A percentile compares a stretch with the other conserved stretches of the same genome.
These are phyloP conservation scores for Microplitis manilae DNA, from an alignment of 2,888 invertebrate species.

Conservation along the genomic window DNA sequence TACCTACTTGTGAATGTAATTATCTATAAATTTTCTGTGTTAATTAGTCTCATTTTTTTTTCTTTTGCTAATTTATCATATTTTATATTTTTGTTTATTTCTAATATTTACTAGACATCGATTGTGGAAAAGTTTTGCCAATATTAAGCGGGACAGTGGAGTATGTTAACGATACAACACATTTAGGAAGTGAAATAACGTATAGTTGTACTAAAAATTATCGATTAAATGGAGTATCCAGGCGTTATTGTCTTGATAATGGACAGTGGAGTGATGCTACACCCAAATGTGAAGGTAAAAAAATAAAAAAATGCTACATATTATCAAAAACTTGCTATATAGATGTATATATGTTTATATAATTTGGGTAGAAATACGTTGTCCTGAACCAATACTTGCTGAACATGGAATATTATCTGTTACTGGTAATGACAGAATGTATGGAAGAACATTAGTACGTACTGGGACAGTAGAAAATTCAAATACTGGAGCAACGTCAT, in stretches of 20 bases:
- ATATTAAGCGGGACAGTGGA: slow-evolving; percentile 84
- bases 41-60: neutral
- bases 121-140: slow-evolving; percentile 88
- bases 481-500: slow-evolving; percentile 81
- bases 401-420: slow-evolving; percentile 90
- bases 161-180: slow-evolving; percentile 85
- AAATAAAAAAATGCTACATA: neutral
- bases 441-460: slow-evolving; percentile 86
- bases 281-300: slow-evolving; percentile 88
- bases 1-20: slow-evolving; percentile 89
- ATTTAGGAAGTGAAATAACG: slow-evolving; percentile 84
- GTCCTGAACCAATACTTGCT: slow-evolving; percentile 86
- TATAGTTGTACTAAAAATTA: slow-evolving; percentile 88
- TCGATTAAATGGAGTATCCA: slow-evolving; percentile 82
- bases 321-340: neutral
- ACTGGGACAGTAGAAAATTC: slow-evolving; percentile 78
- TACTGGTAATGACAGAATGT: slow-evolving; percentile 92
- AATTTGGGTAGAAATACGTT: slow-evolving; percentile 82
- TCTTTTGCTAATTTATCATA: neutral
- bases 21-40: slow-evolving; percentile 37
- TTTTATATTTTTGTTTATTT: neutral
- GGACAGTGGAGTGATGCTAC: slow-evolving; percentile 88
- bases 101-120: slow-evolving; percentile 78
- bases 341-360: neutral
- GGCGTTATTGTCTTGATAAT: slow-evolving; percentile 81